phyloP scores from a whole-genome alignment of 2,113 vertebrate species.

The Centropus unirufus region DNA sequence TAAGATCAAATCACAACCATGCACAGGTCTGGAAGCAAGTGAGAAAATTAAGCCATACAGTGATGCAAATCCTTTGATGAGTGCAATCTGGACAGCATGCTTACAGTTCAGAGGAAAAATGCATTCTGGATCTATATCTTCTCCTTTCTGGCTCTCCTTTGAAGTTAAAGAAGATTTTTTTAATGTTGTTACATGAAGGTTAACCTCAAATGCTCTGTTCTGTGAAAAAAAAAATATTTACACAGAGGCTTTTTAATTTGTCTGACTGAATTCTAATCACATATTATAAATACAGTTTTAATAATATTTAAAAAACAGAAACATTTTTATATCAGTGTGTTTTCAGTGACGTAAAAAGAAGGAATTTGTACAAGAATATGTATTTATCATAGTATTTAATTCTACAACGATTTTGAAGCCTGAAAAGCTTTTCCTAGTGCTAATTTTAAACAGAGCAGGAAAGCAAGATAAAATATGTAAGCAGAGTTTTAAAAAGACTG shows the following conservation, averaged over 20 bases:
- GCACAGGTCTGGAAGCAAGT: not conserved
- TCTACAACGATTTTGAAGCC: not conserved
- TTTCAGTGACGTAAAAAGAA: not conserved
- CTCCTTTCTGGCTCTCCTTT: not conserved
- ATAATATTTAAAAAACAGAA: constrained; percentile 4
- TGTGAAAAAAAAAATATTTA: not conserved
- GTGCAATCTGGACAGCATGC: not conserved
- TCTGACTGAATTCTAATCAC: not conserved
- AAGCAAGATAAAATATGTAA: not conserved
- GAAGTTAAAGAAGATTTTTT: not conserved
- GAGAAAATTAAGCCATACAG: not conserved
- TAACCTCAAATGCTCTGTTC: not conserved
- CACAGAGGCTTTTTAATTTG: not conserved
- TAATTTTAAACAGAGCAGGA: not conserved
- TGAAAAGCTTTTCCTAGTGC: not conserved
- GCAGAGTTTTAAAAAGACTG: not conserved
- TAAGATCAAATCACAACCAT: not conserved
- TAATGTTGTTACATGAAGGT: not conserved
- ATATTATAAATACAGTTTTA: not conserved
- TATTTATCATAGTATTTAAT: not conserved
- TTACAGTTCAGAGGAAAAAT: not conserved
- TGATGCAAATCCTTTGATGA: not conserved
- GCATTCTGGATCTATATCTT: not conserved
- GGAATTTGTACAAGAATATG: not conserved
- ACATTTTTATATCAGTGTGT: not conserved